Evolutionary conservation across 2,113 vertebrate species (phyloP), one percentile per base, ranked within the genome.

Genomic region (Nibea coibor): DNA sequence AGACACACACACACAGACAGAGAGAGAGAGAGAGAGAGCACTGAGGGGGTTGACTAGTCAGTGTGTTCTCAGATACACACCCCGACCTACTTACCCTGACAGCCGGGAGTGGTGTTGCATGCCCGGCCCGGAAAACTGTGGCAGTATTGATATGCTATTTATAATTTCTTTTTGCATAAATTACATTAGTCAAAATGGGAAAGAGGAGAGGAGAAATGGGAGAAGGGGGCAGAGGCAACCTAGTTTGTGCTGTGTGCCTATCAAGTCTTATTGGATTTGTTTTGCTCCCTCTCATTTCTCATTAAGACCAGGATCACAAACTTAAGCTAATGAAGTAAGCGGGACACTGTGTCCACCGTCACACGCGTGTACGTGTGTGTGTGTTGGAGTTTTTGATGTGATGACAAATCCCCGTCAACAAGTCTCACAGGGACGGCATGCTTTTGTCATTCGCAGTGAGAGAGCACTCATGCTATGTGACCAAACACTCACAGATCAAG

Each of bases 151-250:
- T 93, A 92, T 92, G 87, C 91, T 94, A 93, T 93, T 94, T 93
- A 93, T 94, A 95, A 93, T 90, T 92, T 85, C 78, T 78, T 81
- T 88, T 91, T 91, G 93, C 90, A 94, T 95, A 93, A 93, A 94
- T 93, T 93, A 91, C 88, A 93, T 92, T 92, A 91, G 89, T 89
- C 86, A 91, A 93, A 93, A 91, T 73, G 58, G 86, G 63, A 83
- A 84, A 75, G 62, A 78, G 80, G 26, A 81, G 57, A 71, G 72
- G 65, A 70, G 65, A 54, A 81, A 53, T 59, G 65, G 75, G 83
- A 88, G 80, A 86, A 66, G 71, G 51, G 59, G 59, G 74, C 61
- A 84, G 81, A 84, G 31, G 87, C 86, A 92, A 87, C 92, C 85
- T 87, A 93, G 87, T 91, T 93, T 87, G 84, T 51, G 71, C 48